These are phyloP conservation scores for Etheostoma perlongum DNA, from an alignment of 2,797 vertebrate species.

Conservation along the genomic window DNA sequence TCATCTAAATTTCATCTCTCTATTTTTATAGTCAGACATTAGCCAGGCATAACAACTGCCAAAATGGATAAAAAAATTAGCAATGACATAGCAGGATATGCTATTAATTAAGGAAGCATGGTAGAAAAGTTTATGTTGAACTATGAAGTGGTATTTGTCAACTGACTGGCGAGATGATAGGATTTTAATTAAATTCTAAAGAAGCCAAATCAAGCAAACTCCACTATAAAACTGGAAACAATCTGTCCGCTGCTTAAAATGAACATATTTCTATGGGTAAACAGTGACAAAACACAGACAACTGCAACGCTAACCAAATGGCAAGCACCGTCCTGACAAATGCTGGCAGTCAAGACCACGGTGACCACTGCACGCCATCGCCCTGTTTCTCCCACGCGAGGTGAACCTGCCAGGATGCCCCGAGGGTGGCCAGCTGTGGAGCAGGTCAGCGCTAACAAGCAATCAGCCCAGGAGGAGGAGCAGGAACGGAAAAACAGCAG, in stretches of 20 bases:
- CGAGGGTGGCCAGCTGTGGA: constrained; percentile 70
- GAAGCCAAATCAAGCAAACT: constrained; percentile 39
- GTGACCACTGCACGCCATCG: constrained; percentile 62
- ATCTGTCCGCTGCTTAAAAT: constrained; percentile 46
- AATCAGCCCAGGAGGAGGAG: constrained; percentile 65
- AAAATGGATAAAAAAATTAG: constrained; percentile 14
- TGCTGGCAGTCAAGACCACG: constrained; percentile 59
- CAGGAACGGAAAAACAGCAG: constrained; percentile 65
- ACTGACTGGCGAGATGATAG: constrained; percentile 27
- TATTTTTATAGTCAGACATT: constrained; percentile 52
- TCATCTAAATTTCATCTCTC: constrained; percentile 52
- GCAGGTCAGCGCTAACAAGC: constrained; percentile 77
- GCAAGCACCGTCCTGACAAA: constrained; percentile 58
- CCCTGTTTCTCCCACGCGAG: constrained; percentile 64
- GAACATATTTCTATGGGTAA: constrained; percentile 49
- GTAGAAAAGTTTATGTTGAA: constrained; percentile 5
- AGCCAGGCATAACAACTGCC: constrained; percentile 57
- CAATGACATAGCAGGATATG: constrained; percentile 21
- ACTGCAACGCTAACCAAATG: constrained; percentile 50
- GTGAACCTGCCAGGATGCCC: constrained; percentile 73
- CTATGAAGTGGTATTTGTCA: constrained; percentile 39
- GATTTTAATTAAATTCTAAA: constrained; percentile 5
- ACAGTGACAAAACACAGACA: constrained; percentile 64
- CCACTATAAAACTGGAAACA: constrained; percentile 35
- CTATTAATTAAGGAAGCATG: constrained; percentile 28